A percentile compares a stretch with the other conserved stretches of the same genome.
Conservation (phyloP, 2,113 vertebrate genomes). For the Dissostichus mawsoni region DNA sequence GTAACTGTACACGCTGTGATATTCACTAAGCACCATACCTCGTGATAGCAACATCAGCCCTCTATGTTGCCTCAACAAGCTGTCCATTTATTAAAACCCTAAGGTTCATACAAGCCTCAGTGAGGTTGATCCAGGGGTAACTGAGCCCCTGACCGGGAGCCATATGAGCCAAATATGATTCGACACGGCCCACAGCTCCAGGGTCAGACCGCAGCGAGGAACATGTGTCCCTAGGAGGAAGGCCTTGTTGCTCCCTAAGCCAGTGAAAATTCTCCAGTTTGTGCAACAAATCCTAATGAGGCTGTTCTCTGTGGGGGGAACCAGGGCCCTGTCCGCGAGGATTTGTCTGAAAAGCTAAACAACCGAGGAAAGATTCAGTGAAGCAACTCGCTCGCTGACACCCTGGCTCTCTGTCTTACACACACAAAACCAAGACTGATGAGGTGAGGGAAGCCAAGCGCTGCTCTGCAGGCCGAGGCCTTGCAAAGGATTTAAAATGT, state of each 20-base stretch:
- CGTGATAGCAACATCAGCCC: slow-evolving; percentile 8
- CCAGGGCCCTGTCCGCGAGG: slow-evolving; percentile 45
- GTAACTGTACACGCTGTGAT: background rate
- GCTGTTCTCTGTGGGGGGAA: slow-evolving; percentile 63
- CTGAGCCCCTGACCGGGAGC: slow-evolving; percentile 45
- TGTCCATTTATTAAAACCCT: slow-evolving; percentile 46
- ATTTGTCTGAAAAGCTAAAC: slow-evolving; percentile 59
- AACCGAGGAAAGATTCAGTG: slow-evolving; percentile 44
- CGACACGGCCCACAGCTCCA: slow-evolving; percentile 64
- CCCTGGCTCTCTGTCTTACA: background rate
- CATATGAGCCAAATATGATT: slow-evolving; percentile 72
- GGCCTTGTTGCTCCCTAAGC: slow-evolving; percentile 43
- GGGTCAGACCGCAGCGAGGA: slow-evolving; percentile 66
- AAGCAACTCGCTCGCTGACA: slow-evolving; percentile 36
- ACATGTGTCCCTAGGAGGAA: slow-evolving; percentile 60
- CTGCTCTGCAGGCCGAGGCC: slow-evolving; percentile 18
- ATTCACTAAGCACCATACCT: background rate
- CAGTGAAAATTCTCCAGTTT: slow-evolving; percentile 54
- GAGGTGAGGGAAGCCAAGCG: slow-evolving; percentile 12
- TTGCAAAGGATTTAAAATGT: slow-evolving; percentile 5
- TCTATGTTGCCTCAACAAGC: slow-evolving; percentile 45
- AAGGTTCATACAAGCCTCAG: slow-evolving; percentile 35
- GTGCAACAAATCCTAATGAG: slow-evolving; percentile 77
- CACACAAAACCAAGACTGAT: slow-evolving; percentile 24
- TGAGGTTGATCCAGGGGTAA: slow-evolving; percentile 49